Evolutionary conservation across 2,888 invertebrate genomes (phyloP).

Genomic region (Brachyptera putata): DNA sequence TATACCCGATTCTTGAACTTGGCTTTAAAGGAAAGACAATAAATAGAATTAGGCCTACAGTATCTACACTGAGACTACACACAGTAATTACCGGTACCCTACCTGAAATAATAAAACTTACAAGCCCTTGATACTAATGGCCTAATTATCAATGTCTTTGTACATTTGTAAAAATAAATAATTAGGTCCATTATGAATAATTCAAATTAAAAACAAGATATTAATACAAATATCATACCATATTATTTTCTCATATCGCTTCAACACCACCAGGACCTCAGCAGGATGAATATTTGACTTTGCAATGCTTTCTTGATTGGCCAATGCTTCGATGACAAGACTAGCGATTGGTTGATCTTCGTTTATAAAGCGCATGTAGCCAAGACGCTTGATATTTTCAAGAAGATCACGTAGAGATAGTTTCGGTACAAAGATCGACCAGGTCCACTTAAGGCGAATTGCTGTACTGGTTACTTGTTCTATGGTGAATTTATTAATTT

Average conservation of each 20-base stretch:
- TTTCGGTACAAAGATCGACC: conserved; percentile 56
- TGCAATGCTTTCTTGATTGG: conserved; percentile 47
- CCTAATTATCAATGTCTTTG: too few species aligned
- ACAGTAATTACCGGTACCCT: too few species aligned
- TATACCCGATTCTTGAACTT: too few species aligned
- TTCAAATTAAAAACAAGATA: too few species aligned
- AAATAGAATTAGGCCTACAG: too few species aligned
- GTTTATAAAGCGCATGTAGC: conserved; percentile 58
- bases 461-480: conserved; percentile 64
- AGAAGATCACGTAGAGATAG: conserved; percentile 53
- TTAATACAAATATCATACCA: conserved; percentile 47
- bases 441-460: conserved; percentile 43
- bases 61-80: too few species aligned
- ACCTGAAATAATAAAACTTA: too few species aligned
- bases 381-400: conserved; percentile 55
- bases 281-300: conserved; percentile 50
- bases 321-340: conserved; percentile 52
- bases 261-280: conserved; percentile 55
- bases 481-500: conserved; percentile 53
- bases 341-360: conserved; percentile 49
- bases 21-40: too few species aligned
- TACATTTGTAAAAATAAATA: too few species aligned
- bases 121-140: too few species aligned
- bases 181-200: too few species aligned
- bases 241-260: conserved; percentile 58